Percentiles rank a stretch among this genome's conserved stretches.
Conservation (phyloP, 2,888 invertebrate species). For the Ormyrus nitidulus region DNA sequence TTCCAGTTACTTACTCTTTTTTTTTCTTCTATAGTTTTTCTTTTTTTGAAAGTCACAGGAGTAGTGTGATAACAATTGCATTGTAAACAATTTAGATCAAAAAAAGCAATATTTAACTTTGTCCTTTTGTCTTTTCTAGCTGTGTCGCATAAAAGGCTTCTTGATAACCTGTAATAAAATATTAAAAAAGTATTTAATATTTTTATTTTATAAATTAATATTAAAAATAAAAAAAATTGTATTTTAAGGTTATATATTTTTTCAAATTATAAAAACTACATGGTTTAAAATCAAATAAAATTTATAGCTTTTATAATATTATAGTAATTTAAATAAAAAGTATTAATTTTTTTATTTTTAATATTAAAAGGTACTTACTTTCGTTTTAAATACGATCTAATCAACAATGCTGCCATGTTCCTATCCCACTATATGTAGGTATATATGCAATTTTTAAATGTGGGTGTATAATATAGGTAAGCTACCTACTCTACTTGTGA, state of each 20-base stretch:
- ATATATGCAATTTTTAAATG: no score
- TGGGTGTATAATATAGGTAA: no score
- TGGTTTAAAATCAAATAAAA: background rate
- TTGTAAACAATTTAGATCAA: slow-evolving; percentile 23
- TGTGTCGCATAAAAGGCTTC: slow-evolving; percentile 54
- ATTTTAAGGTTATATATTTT: slow-evolving; percentile 38
- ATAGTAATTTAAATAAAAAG: background rate
- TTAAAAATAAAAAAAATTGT: background rate
- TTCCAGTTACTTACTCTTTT: slow-evolving; percentile 46
- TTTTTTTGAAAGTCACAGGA: slow-evolving; percentile 77
- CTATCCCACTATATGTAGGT: background rate
- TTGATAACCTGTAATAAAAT: slow-evolving; percentile 47
- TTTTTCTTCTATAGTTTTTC: slow-evolving; percentile 80
- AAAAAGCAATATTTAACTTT: slow-evolving; percentile 42
- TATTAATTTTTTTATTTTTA: background rate
- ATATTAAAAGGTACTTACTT: slow-evolving; percentile 59
- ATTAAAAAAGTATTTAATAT: slow-evolving; percentile 41
- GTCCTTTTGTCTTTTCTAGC: slow-evolving; percentile 46
- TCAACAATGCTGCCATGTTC: slow-evolving; percentile 62
- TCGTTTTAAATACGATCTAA: slow-evolving; percentile 59
- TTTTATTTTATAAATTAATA: background rate
- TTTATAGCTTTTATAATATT: background rate
- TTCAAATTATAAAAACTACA: background rate
- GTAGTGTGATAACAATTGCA: slow-evolving; percentile 70
- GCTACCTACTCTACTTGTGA: no score